A percentile compares a stretch with the other conserved stretches of the same genome.
phyloP scores from a whole-genome alignment of 2,888 invertebrate genomes.

The Epinotia demarniana region DNA sequence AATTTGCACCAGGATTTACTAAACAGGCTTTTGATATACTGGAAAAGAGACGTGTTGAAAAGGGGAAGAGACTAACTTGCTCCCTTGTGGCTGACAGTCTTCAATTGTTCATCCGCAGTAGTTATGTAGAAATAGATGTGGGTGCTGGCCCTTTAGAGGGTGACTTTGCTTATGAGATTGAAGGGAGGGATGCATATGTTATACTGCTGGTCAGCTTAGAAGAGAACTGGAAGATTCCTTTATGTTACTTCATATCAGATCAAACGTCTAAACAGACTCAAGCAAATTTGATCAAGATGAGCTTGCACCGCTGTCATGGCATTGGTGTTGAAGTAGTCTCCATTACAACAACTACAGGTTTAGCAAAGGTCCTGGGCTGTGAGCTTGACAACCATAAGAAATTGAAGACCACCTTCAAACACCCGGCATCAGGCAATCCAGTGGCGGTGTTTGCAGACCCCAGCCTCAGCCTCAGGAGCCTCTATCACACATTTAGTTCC shows the following conservation, averaged over 20 bases:
- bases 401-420: slow-evolving; percentile 23
- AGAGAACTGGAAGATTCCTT: slow-evolving; percentile 42
- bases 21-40: slow-evolving; percentile 32
- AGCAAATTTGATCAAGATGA: slow-evolving; percentile 27
- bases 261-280: neutral
- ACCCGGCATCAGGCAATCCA: slow-evolving; percentile 13
- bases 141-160: slow-evolving; percentile 26
- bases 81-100: slow-evolving; percentile 24
- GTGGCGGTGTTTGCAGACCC: slow-evolving; percentile 25
- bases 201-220: slow-evolving; percentile 35
- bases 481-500: slow-evolving; percentile 16
- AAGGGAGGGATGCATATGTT: slow-evolving; percentile 24
- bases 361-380: slow-evolving; percentile 27
- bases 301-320: slow-evolving; percentile 29
- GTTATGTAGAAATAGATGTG: slow-evolving; percentile 11
- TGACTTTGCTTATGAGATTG: slow-evolving; percentile 13
- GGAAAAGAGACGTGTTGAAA: neutral
- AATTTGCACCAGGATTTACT: slow-evolving; percentile 31
- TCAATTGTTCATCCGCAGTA: slow-evolving; percentile 12
- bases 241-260: slow-evolving; percentile 39
- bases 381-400: slow-evolving; percentile 9
- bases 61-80: slow-evolving; percentile 14
- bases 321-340: slow-evolving; percentile 40
- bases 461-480: slow-evolving; percentile 18
- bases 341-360: slow-evolving; percentile 11